These are phyloP conservation scores for Lacerta agilis DNA, from an alignment of 2,797 vertebrate genomes.

Conservation along the genomic window DNA sequence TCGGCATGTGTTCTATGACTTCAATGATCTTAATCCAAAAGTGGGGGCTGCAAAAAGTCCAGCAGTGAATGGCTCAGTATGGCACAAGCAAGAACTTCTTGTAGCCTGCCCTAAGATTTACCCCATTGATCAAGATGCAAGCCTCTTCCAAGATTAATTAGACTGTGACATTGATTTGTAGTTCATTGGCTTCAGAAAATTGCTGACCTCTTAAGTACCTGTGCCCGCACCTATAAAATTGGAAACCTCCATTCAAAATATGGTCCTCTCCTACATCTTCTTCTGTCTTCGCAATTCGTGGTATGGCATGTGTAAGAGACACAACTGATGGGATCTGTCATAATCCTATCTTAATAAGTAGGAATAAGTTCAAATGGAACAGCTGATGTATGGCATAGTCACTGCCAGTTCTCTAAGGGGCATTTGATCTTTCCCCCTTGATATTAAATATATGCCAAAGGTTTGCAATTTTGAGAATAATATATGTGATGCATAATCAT, in stretches of 20 bases:
- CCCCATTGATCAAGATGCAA: neutral
- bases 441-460: conserved; percentile 27
- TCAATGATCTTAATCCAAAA: neutral
- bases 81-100: neutral
- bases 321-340: conserved; percentile 21
- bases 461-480: conserved; percentile 40
- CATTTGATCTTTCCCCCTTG: conserved; percentile 22
- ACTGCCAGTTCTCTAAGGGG: conserved; percentile 24
- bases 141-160: conserved; percentile 26
- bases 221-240: conserved; percentile 30
- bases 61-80: neutral
- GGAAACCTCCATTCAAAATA: conserved; percentile 15
- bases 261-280: conserved; percentile 9
- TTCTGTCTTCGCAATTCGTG: conserved; percentile 20
- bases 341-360: conserved; percentile 30
- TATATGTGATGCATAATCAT: neutral
- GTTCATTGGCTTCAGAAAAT: conserved; percentile 40
- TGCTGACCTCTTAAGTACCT: conserved; percentile 9
- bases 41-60: neutral
- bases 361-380: conserved; percentile 21
- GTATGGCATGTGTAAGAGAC: conserved; percentile 18
- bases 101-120: neutral
- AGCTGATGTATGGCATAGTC: conserved; percentile 39
- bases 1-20: neutral
- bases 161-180: conserved; percentile 54